Conservation (phyloP, 1,140 invertebrate genomes). For the Galendromus occidentalis region DNA sequence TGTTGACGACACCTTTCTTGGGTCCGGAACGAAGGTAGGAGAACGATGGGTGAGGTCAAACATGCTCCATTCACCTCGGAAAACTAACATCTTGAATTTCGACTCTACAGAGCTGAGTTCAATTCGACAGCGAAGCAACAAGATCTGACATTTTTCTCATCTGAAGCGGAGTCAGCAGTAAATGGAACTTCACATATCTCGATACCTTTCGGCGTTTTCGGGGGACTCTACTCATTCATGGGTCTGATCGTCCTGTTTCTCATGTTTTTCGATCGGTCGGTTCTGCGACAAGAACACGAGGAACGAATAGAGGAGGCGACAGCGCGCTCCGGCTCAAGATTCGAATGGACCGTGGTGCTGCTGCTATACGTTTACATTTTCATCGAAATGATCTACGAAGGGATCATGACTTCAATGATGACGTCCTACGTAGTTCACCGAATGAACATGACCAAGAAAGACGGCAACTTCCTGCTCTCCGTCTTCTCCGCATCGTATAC, state of each 20-base stretch:
- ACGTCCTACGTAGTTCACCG: background rate
- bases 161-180: background rate
- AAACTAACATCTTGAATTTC: no score
- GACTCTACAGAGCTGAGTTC: no score
- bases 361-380: background rate
- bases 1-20: slow-evolving; percentile 32
- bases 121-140: no score
- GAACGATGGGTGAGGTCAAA: background rate
- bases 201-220: background rate
- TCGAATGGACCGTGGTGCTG: background rate
- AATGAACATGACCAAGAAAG: background rate
- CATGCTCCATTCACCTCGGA: no score
- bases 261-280: background rate
- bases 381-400: background rate
- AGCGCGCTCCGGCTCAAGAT: background rate
- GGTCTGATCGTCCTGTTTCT: background rate
- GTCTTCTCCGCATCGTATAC: background rate
- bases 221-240: background rate
- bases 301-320: background rate
- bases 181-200: background rate
- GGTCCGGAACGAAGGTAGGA: slow-evolving; percentile 10
- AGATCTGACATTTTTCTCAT: background rate
- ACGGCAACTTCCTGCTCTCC: background rate
- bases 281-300: background rate
- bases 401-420: background rate